These are phyloP conservation scores for Poecilia velifera DNA, from an alignment of 2,797 vertebrate genomes.

Conservation along the genomic window DNA sequence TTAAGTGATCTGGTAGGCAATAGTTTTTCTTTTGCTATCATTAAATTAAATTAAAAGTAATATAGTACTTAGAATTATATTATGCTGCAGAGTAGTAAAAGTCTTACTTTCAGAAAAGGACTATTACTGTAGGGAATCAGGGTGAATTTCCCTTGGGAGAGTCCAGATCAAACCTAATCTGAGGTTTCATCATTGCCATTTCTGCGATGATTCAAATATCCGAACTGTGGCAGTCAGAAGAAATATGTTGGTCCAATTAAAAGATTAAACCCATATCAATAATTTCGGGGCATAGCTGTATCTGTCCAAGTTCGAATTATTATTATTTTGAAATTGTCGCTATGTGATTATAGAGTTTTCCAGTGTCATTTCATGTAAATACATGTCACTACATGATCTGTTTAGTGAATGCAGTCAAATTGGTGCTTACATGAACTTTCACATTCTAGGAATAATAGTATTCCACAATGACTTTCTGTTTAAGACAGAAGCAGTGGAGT, in stretches of 20 bases:
- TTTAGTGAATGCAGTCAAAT: not conserved
- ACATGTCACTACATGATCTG: conserved; percentile 8
- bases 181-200: not conserved
- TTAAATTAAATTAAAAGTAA: not conserved
- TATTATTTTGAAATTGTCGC: not conserved
- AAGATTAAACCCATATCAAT: not conserved
- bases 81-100: not conserved
- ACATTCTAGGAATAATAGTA: not conserved
- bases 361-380: not conserved
- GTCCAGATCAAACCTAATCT: not conserved
- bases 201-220: not conserved
- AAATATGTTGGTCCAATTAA: not conserved
- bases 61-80: not conserved
- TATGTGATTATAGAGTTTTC: not conserved
- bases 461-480: not conserved
- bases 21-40: not conserved
- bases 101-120: not conserved
- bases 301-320: not conserved
- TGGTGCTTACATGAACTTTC: conserved; percentile 3
- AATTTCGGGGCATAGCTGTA: not conserved
- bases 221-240: not conserved
- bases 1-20: not conserved
- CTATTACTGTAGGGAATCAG: not conserved
- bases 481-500: conserved; percentile 16
- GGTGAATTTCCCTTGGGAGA: not conserved